Evolutionary conservation across 2,797 vertebrate genomes (phyloP).

Genomic region (Mormyrus proboscirostris): DNA sequence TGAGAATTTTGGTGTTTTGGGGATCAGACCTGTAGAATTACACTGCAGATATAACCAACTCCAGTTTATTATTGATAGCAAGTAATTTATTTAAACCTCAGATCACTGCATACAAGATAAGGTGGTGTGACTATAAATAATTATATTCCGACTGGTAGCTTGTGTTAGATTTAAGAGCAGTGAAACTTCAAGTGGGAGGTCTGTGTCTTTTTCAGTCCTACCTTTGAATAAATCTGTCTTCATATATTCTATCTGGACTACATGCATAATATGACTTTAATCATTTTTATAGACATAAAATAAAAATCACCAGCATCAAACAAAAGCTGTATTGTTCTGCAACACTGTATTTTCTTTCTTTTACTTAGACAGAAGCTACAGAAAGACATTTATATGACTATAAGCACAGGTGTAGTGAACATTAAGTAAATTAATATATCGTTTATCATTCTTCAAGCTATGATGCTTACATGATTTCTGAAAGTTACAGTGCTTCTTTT

Average conservation of each 20-base stretch:
- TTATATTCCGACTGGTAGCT: not conserved
- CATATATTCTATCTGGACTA: not conserved
- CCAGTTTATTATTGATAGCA: not conserved
- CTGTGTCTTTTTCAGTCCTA: not conserved
- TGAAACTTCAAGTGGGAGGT: not conserved
- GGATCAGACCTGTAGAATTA: not conserved
- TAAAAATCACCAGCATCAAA: not conserved
- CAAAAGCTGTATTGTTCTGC: not conserved
- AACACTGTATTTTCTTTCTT: slow-evolving; percentile 18
- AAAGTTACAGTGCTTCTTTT: slow-evolving; percentile 1
- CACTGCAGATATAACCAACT: not conserved
- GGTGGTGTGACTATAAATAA: not conserved
- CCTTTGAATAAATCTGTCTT: not conserved
- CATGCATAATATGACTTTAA: not conserved
- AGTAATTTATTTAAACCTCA: not conserved
- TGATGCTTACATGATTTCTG: not conserved
- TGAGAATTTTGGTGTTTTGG: not conserved
- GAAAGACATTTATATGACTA: not conserved
- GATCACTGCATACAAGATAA: not conserved
- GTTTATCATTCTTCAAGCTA: not conserved
- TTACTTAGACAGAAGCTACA: slow-evolving; percentile 54
- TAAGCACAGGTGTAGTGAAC: not conserved
- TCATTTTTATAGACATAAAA: not conserved
- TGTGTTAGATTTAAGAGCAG: not conserved
- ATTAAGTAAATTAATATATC: slow-evolving; percentile 9